Conservation (phyloP, 2,797 vertebrate species). For the Platalea minor region DNA sequence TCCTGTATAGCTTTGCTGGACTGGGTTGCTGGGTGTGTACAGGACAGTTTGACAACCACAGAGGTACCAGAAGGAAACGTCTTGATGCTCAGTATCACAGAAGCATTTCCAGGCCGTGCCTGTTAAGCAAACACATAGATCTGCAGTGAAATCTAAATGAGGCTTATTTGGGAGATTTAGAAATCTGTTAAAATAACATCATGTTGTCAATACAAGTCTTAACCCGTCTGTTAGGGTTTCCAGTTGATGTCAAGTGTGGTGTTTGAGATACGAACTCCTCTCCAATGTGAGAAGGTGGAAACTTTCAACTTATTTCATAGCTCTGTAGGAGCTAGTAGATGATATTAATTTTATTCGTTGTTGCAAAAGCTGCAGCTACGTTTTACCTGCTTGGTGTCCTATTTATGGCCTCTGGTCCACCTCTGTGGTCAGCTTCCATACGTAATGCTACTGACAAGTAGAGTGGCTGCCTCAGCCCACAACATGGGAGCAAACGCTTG, state of each 20-base stretch:
- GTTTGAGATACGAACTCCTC: not conserved
- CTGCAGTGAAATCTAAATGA: not conserved
- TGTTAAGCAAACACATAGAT: not conserved
- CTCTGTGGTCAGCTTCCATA: not conserved
- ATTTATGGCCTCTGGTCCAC: not conserved
- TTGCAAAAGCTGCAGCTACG: not conserved
- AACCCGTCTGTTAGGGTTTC: not conserved
- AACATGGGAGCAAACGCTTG: fast-evolving
- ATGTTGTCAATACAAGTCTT: not conserved
- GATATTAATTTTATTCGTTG: not conserved
- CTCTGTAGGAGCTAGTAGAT: not conserved
- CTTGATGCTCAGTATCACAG: not conserved
- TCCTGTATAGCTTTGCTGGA: not conserved
- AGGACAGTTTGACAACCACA: not conserved
- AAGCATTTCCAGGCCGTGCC: not conserved
- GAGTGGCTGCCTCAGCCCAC: too few relatives aligned
- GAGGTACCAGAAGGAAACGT: not conserved
- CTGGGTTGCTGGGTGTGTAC: not conserved
- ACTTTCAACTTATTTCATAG: not conserved
- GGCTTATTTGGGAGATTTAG: not conserved
- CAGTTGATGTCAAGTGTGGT: not conserved
- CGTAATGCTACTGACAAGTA: not conserved
- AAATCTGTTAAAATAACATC: not conserved
- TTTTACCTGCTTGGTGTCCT: not conserved
- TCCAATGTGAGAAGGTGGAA: not conserved